phyloP scores from a whole-genome alignment of 2,113 vertebrate species.

The Haemorhous mexicanus region DNA sequence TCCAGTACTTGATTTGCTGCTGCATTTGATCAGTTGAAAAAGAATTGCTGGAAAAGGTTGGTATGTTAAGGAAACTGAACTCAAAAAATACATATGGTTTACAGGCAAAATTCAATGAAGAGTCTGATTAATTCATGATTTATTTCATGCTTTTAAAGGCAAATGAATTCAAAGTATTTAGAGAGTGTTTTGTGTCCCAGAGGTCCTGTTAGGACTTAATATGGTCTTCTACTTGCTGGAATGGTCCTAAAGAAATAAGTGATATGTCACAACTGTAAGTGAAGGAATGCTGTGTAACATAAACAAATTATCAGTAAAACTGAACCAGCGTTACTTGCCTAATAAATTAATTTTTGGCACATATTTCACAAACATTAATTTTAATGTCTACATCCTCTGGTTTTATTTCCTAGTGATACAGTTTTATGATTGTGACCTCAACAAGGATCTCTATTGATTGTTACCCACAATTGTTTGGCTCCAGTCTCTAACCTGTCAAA shows the following conservation, averaged over 20 bases:
- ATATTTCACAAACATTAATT: constrained; percentile 1
- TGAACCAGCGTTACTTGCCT: background rate
- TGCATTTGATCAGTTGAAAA: constrained; percentile 28
- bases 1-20: background rate
- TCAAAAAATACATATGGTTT: background rate
- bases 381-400: background rate
- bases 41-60: constrained; percentile 10
- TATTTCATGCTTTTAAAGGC: constrained; percentile 54
- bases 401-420: background rate
- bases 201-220: constrained; percentile 24
- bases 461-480: background rate
- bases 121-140: constrained; percentile 52
- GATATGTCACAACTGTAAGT: background rate
- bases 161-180: constrained; percentile 57
- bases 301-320: constrained; percentile 30
- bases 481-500: background rate
- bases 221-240: constrained; percentile 12
- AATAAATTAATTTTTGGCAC: constrained; percentile 37
- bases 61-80: constrained; percentile 45
- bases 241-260: constrained; percentile 28
- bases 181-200: background rate
- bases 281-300: constrained; percentile 10
- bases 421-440: background rate
- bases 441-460: background rate
- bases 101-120: background rate